These are phyloP conservation scores for Crocodylus rhombifer DNA, from an alignment of 2,797 vertebrate genomes.

Conservation along the genomic window DNA sequence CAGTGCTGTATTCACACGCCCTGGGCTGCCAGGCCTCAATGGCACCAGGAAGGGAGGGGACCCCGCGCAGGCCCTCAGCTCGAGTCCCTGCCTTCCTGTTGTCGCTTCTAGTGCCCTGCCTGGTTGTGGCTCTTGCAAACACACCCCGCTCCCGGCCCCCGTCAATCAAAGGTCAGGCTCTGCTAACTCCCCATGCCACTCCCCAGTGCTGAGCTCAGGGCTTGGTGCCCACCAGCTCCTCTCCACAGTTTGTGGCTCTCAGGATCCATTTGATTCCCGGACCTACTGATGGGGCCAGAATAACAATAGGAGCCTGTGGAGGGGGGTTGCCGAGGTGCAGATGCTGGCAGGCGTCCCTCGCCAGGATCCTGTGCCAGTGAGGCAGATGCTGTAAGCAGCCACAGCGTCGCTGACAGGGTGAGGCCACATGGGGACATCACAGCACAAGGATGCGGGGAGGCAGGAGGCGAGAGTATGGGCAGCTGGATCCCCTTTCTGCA, in stretches of 20 bases:
- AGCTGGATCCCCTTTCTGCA: neutral
- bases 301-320: neutral
- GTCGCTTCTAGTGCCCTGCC: too few species aligned
- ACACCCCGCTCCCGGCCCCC: neutral
- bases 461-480: too few species aligned
- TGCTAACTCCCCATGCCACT: neutral
- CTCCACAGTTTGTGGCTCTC: neutral
- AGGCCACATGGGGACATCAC: neutral
- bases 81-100: neutral
- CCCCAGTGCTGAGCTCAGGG: neutral
- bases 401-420: neutral
- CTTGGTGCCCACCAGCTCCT: neutral
- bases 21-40: neutral
- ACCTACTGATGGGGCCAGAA: neutral
- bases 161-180: neutral
- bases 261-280: neutral
- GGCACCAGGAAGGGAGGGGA: too few species aligned
- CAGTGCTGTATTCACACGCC: neutral
- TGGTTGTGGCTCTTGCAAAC: neutral
- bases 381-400: neutral
- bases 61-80: too few species aligned
- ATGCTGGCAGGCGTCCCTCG: neutral
- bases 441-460: neutral
- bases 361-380: neutral
- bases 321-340: neutral